Evolutionary conservation across 37 sponge, comb jelly and placozoan species (phyloP).

Genomic region (Amphimedon queenslandica): DNA sequence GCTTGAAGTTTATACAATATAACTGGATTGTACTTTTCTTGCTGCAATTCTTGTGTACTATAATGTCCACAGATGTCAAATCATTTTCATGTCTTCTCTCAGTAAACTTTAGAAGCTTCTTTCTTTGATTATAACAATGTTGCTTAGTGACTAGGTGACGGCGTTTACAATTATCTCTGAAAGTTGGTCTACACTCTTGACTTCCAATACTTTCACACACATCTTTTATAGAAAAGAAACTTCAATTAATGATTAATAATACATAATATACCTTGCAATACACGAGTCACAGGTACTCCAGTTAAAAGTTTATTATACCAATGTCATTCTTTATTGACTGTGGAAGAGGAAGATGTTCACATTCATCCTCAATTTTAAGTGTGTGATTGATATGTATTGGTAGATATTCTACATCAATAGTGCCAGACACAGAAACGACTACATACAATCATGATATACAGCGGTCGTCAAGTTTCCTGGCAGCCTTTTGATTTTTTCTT

Average conservation of each 20-base stretch:
- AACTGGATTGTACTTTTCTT: constrained; percentile 18
- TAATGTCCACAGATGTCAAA: constrained; percentile 5
- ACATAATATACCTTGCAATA: neutral
- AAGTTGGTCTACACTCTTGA: neutral
- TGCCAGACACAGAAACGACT: neutral
- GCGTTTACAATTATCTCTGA: neutral
- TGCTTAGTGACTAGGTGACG: too few species aligned
- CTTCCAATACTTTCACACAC: constrained; percentile 8
- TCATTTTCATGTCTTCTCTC: too few species aligned
- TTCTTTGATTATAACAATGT: too few species aligned
- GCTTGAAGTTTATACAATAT: constrained; percentile 13
- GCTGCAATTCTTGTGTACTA: constrained; percentile 6
- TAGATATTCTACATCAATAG: too few species aligned
- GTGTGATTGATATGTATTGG: neutral
- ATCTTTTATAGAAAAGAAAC: constrained; percentile 1
- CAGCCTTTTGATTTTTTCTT: neutral
- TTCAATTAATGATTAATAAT: neutral
- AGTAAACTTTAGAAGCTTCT: too few species aligned
- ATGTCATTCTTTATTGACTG: neutral
- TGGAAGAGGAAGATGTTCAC: neutral
- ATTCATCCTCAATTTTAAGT: neutral
- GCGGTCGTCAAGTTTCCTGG: neutral
- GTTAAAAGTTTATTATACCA: neutral
- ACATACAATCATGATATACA: neutral
- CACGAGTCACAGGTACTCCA: neutral